Conservation (phyloP, 2,888 invertebrate species). For the Petrolisthes cinctipes region DNA sequence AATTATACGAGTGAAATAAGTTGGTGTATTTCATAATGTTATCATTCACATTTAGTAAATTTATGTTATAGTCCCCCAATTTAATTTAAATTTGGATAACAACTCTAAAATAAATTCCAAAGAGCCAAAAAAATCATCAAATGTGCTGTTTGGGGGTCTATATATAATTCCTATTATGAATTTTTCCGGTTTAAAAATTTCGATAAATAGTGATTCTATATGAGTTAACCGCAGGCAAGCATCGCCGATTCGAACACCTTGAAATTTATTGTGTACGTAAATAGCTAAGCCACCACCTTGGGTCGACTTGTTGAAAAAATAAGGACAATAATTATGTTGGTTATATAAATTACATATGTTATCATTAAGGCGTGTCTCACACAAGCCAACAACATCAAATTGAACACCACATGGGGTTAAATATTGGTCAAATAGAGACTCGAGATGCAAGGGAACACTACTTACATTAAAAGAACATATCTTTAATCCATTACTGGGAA, state of each 20-base stretch:
- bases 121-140: not conserved
- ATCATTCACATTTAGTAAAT: not conserved
- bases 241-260: not conserved
- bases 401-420: not conserved
- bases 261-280: not conserved
- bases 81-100: not conserved
- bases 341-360: not conserved
- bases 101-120: not conserved
- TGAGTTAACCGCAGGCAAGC: not conserved
- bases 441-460: not conserved
- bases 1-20: not conserved
- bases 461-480: not conserved
- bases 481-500: not conserved
- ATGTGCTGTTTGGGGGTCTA: too few relatives aligned
- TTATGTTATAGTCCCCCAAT: not conserved
- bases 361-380: not conserved
- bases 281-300: not conserved
- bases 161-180: too few relatives aligned
- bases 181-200: not conserved
- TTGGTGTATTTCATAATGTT: not conserved
- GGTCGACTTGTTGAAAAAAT: not conserved
- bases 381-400: not conserved
- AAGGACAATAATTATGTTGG: not conserved
- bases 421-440: not conserved
- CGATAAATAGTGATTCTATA: not conserved